Conservation (phyloP, 2,797 vertebrate species). For the Pangasius macronema region DNA sequence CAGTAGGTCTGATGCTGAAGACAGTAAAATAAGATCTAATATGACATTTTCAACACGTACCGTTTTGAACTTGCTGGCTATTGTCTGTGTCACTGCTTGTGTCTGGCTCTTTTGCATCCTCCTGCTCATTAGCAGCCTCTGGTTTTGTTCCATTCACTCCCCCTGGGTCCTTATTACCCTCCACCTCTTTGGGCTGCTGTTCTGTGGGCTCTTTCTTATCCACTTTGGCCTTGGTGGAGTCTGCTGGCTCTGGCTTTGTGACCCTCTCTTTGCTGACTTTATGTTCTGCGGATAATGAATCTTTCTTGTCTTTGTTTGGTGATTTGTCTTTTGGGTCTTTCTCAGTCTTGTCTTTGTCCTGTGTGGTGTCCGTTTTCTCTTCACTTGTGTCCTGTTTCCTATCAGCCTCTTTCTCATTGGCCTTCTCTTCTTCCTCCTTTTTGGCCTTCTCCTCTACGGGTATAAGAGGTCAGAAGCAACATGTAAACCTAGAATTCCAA, state of each 20-base stretch:
- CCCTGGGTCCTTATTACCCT: constrained; percentile 63
- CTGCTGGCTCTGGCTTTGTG: constrained; percentile 34
- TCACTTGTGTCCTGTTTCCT: constrained; percentile 32
- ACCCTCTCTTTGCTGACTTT: constrained; percentile 22
- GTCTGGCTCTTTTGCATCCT: constrained; percentile 43
- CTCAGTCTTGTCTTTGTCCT: constrained; percentile 40
- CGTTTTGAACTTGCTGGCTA: constrained; percentile 68
- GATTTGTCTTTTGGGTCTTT: constrained; percentile 34
- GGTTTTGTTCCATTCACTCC: constrained; percentile 24
- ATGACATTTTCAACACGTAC: constrained; percentile 61
- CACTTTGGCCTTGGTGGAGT: constrained; percentile 39
- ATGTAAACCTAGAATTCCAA: not conserved
- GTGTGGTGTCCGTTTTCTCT: constrained; percentile 24
- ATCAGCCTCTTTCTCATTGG: constrained; percentile 33
- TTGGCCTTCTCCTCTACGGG: constrained; percentile 49
- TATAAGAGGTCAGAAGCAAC: constrained; percentile 35
- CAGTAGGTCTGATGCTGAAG: not conserved
- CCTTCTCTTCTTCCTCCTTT: constrained; percentile 43
- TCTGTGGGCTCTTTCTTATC: constrained; percentile 55
- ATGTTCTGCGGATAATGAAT: constrained; percentile 7
- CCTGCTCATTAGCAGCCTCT: constrained; percentile 15
- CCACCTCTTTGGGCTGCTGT: constrained; percentile 64
- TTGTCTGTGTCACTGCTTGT: constrained; percentile 58
- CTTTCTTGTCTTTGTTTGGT: constrained; percentile 27
- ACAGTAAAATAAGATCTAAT: not conserved